phyloP scores from a whole-genome alignment of 2,888 invertebrate genomes.

The Drosophila diplacantha region DNA sequence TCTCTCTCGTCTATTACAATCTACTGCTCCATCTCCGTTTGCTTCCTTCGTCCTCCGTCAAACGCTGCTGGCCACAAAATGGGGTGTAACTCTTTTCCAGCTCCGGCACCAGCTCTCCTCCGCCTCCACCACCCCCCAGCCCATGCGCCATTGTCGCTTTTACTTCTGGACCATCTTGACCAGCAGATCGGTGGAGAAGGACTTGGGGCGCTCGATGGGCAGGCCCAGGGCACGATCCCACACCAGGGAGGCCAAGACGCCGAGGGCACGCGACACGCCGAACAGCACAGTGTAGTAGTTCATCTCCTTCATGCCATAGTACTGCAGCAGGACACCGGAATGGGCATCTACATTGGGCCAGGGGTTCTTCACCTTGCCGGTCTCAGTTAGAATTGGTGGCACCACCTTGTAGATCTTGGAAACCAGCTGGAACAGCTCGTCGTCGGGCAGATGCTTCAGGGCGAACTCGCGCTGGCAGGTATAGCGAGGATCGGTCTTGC shows the following conservation, averaged over 20 bases:
- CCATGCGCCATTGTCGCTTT: conserved; percentile 38
- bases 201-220: conserved; percentile 91
- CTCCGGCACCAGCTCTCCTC: not conserved
- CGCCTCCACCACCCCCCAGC: not conserved
- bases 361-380: conserved; percentile 93
- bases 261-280: conserved; percentile 91
- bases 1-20: conserved; percentile 24
- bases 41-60: conserved; percentile 2
- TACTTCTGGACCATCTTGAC: conserved; percentile 76
- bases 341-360: conserved; percentile 97
- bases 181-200: conserved; percentile 84
- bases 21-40: conserved; percentile 28
- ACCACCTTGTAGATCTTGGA: conserved; percentile 90
- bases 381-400: conserved; percentile 88
- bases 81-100: conserved; percentile 20
- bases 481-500: conserved; percentile 91
- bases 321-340: conserved; percentile 89
- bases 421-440: conserved; percentile 88
- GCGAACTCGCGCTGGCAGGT: conserved; percentile 92
- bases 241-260: conserved; percentile 86
- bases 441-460: conserved; percentile 89
- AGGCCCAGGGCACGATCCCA: conserved; percentile 91
- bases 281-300: conserved; percentile 94
- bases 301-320: conserved; percentile 93
- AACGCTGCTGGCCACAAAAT: conserved; percentile 2